Conservation (phyloP, 2,797 vertebrate genomes). For the Ibycter americanus region DNA sequence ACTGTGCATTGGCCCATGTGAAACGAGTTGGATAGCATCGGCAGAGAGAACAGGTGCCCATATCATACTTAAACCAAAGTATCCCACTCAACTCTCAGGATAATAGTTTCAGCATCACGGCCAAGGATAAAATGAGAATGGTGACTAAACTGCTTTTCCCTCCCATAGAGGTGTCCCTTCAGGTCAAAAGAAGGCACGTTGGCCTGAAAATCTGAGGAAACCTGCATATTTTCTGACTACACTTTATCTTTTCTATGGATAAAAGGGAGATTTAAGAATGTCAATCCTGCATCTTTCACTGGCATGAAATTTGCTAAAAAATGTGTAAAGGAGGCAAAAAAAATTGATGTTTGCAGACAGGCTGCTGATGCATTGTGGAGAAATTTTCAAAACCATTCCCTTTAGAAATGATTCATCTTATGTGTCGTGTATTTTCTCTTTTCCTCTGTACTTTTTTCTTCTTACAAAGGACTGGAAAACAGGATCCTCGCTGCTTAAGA, state of each 20-base stretch:
- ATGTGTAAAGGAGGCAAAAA: background rate
- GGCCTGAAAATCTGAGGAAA: slow-evolving; percentile 6
- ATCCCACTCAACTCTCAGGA: background rate
- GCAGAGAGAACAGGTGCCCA: background rate
- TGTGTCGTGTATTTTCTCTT: background rate
- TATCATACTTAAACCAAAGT: background rate
- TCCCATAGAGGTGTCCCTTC: background rate
- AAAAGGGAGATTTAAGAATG: slow-evolving; percentile 31
- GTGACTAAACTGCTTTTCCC: background rate
- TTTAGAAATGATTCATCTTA: slow-evolving; percentile 43
- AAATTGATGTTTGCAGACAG: slow-evolving; percentile 4
- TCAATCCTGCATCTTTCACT: slow-evolving; percentile 26
- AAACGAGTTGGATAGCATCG: background rate
- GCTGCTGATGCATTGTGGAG: background rate
- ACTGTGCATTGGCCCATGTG: background rate
- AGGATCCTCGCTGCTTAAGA: slow-evolving; percentile 34
- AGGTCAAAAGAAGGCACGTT: background rate
- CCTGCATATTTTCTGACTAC: background rate
- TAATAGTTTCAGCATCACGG: background rate
- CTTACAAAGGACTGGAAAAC: slow-evolving; percentile 46
- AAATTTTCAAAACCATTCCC: slow-evolving; percentile 36
- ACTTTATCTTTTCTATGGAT: slow-evolving; percentile 11
- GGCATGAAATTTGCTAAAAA: slow-evolving; percentile 38
- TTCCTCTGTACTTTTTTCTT: slow-evolving; percentile 4
- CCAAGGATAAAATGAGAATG: background rate